Evolutionary conservation across 2,113 vertebrate species (phyloP).

Genomic region (Paraplagusia blochii): DNA sequence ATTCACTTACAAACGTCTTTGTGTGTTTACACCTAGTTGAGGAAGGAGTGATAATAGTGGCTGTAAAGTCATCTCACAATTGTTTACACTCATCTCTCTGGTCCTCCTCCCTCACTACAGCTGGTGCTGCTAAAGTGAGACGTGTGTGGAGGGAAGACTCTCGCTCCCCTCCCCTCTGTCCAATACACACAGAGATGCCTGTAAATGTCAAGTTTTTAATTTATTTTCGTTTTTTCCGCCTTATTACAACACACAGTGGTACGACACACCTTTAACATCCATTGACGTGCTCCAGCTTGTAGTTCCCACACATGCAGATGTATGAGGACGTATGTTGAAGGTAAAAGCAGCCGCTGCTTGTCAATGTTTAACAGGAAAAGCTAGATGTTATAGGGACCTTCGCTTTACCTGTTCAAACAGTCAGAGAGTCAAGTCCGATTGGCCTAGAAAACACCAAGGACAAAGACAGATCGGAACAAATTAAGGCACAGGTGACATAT

Average conservation of each 20-base stretch:
- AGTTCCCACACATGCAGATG: no score
- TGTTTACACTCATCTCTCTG: constrained; percentile 43
- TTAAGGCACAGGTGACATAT: no score
- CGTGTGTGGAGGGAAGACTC: neutral
- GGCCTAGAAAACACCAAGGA: no score
- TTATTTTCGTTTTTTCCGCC: no score
- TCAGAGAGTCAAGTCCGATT: neutral
- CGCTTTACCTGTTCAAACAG: neutral
- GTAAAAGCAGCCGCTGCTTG: no score
- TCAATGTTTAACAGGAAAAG: neutral
- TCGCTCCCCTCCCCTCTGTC: neutral
- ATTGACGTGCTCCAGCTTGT: no score
- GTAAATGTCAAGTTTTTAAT: no score
- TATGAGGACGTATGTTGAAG: no score
- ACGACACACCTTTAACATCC: no score
- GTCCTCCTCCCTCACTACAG: constrained; percentile 38
- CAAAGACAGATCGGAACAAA: no score
- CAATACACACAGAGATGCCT: no score
- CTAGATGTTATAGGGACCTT: neutral
- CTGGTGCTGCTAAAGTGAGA: constrained; percentile 26
- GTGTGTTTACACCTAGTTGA: constrained; percentile 47
- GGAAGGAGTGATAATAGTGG: constrained; percentile 46
- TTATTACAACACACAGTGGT: no score
- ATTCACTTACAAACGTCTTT: constrained; percentile 48
- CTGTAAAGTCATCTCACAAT: constrained; percentile 52